Percentiles rank a stretch among this genome's conserved stretches.
phyloP scores from a whole-genome alignment of 2,888 invertebrate species.

The Crocallis elinguaria region DNA sequence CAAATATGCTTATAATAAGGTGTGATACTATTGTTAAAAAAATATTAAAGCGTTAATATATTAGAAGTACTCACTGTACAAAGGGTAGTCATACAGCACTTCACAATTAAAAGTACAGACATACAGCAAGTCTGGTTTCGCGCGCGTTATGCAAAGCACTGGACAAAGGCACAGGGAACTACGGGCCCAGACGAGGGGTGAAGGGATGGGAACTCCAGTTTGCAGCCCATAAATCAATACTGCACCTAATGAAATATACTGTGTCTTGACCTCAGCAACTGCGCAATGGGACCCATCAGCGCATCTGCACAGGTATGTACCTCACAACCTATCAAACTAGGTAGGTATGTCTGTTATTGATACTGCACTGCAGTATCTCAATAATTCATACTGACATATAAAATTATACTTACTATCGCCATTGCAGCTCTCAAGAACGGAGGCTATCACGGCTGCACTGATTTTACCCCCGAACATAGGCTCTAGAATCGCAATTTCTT shows the following conservation, averaged over 20 bases:
- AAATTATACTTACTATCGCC: slow-evolving; percentile 68
- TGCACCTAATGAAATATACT: slow-evolving; percentile 4
- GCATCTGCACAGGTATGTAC: slow-evolving; percentile 6
- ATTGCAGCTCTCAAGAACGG: slow-evolving; percentile 65
- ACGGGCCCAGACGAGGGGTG: neutral
- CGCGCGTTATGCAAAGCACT: neutral
- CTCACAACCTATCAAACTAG: neutral
- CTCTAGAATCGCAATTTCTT: slow-evolving; percentile 56
- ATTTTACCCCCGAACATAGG: slow-evolving; percentile 66
- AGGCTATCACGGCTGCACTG: slow-evolving; percentile 58
- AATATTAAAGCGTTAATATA: too few relatives aligned
- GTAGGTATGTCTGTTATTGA: neutral
- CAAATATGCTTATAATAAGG: too few relatives aligned
- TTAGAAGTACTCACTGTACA: too few relatives aligned
- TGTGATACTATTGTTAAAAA: too few relatives aligned
- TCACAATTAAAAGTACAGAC: too few relatives aligned
- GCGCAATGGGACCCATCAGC: slow-evolving; percentile 25
- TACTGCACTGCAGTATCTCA: neutral
- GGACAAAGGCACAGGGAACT: neutral
- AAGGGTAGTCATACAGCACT: too few relatives aligned
- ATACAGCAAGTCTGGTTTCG: neutral
- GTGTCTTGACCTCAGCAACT: slow-evolving; percentile 16
- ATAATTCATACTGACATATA: neutral
- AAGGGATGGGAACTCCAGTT: neutral
- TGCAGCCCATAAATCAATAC: slow-evolving; percentile 29